Percentiles rank a stretch among this genome's conserved stretches.
phyloP scores from a whole-genome alignment of 2,888 invertebrate species.

The Arrhopalites spinosus region DNA sequence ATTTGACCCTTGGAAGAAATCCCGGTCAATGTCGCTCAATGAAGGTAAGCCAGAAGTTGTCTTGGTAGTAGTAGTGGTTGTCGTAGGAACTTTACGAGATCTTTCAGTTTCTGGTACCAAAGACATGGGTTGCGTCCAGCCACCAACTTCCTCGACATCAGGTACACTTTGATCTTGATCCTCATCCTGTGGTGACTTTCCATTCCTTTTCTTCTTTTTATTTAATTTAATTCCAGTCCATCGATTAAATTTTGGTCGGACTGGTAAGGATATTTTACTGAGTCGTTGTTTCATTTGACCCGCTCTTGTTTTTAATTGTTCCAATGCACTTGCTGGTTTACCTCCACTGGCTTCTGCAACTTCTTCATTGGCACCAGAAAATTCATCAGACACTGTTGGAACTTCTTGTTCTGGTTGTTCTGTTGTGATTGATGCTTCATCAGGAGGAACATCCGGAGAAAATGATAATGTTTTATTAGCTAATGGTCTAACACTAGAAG shows the following conservation, averaged over 20 bases:
- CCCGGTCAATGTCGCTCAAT: slow-evolving; percentile 43
- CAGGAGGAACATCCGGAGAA: slow-evolving; percentile 35
- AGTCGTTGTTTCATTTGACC: slow-evolving; percentile 47
- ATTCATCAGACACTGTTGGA: slow-evolving; percentile 45
- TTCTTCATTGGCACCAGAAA: slow-evolving; percentile 35
- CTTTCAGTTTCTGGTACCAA: slow-evolving; percentile 16
- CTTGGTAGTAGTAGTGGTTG: neutral
- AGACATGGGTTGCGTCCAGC: slow-evolving; percentile 33
- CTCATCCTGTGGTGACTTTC: neutral
- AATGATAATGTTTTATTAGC: slow-evolving; percentile 43
- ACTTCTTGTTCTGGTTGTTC: neutral
- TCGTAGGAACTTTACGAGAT: neutral
- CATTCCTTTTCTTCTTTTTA: slow-evolving; percentile 34
- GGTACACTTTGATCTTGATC: slow-evolving; percentile 43
- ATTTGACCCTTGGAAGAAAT: slow-evolving; percentile 54
- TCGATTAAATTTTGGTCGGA: slow-evolving; percentile 65
- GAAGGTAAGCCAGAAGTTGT: neutral
- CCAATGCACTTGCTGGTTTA: slow-evolving; percentile 43
- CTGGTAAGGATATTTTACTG: slow-evolving; percentile 64
- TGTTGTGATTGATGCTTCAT: neutral
- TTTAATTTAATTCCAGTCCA: slow-evolving; percentile 46
- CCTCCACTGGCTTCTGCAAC: neutral
- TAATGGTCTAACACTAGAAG: slow-evolving; percentile 45
- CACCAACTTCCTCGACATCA: slow-evolving; percentile 29
- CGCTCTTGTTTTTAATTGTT: slow-evolving; percentile 50